These are phyloP conservation scores for Diarsia dahlii DNA, from an alignment of 2,888 invertebrate species.

Conservation along the genomic window DNA sequence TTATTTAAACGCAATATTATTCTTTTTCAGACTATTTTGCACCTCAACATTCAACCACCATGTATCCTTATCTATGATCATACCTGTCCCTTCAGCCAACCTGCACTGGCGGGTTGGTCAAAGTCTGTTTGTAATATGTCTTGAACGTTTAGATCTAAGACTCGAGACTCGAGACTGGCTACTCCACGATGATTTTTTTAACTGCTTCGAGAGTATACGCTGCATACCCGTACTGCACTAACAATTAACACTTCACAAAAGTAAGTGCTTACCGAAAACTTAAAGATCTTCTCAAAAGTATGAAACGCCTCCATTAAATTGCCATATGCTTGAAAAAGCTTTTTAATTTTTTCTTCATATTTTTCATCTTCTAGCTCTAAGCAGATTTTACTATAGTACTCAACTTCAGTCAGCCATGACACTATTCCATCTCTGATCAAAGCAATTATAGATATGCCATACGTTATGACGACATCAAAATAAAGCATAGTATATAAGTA, in stretches of 20 bases:
- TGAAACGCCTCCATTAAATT: conserved; percentile 39
- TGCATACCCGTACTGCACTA: too few species aligned
- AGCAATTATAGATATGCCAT: conserved; percentile 29
- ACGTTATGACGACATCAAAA: conserved; percentile 18
- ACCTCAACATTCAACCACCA: too few species aligned
- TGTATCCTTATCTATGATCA: too few species aligned
- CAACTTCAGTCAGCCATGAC: conserved; percentile 37
- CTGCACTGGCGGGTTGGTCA: too few species aligned
- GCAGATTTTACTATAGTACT: conserved; percentile 15
- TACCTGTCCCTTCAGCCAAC: too few species aligned
- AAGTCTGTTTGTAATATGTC: too few species aligned
- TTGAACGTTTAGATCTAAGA: too few species aligned
- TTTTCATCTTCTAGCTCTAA: conserved; percentile 15
- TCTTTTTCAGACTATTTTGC: too few species aligned
- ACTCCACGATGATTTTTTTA: neutral
- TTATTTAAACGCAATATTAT: too few species aligned
- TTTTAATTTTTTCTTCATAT: conserved; percentile 5
- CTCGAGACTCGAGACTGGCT: too few species aligned
- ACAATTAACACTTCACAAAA: neutral
- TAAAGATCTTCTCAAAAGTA: conserved; percentile 36
- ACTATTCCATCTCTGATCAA: conserved; percentile 38
- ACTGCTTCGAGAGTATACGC: too few species aligned
- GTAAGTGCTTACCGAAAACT: conserved; percentile 19
- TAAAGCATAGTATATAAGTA: conserved; percentile 17
- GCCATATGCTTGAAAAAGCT: conserved; percentile 36